These are phyloP conservation scores for Psix sp. DNA, from an alignment of 1,140 invertebrate species.

Conservation along the genomic window DNA sequence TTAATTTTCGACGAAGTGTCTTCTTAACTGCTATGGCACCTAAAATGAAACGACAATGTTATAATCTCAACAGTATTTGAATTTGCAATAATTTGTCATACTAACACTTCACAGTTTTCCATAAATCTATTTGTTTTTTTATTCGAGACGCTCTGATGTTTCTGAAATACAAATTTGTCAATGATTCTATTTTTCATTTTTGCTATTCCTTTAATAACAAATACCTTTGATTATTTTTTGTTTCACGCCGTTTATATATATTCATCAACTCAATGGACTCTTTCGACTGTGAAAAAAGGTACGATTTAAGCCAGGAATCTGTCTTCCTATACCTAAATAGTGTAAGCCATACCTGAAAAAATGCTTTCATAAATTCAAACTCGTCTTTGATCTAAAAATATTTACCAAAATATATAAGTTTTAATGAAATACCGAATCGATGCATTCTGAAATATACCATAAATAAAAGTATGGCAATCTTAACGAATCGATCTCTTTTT, in stretches of 20 bases:
- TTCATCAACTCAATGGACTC: constrained; percentile 63
- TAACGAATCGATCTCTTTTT: constrained; percentile 46
- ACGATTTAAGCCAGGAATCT: constrained; percentile 60
- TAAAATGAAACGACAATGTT: constrained; percentile 11
- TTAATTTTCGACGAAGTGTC: constrained; percentile 28
- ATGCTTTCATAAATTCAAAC: constrained; percentile 1
- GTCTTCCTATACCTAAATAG: constrained; percentile 44
- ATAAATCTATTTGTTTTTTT: constrained; percentile 47
- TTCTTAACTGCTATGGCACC: constrained; percentile 46
- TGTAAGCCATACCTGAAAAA: constrained; percentile 61
- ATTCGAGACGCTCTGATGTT: constrained; percentile 5
- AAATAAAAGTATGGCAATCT: constrained; percentile 61
- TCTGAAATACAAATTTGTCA: constrained; percentile 3
- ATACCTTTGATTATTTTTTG: constrained; percentile 54
- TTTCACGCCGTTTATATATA: constrained; percentile 63
- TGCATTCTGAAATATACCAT: constrained; percentile 65
- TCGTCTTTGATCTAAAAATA: no score
- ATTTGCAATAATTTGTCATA: background rate
- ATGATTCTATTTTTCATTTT: background rate
- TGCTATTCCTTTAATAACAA: background rate
- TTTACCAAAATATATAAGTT: no score
- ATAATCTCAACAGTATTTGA: background rate
- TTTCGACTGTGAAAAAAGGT: constrained; percentile 58
- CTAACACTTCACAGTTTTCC: constrained; percentile 38
- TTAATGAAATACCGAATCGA: constrained; percentile 63